Percentiles rank a stretch among this genome's conserved stretches.
Evolutionary conservation across 2,113 vertebrate genomes (phyloP).

Genomic region (Colossoma macropomum): DNA sequence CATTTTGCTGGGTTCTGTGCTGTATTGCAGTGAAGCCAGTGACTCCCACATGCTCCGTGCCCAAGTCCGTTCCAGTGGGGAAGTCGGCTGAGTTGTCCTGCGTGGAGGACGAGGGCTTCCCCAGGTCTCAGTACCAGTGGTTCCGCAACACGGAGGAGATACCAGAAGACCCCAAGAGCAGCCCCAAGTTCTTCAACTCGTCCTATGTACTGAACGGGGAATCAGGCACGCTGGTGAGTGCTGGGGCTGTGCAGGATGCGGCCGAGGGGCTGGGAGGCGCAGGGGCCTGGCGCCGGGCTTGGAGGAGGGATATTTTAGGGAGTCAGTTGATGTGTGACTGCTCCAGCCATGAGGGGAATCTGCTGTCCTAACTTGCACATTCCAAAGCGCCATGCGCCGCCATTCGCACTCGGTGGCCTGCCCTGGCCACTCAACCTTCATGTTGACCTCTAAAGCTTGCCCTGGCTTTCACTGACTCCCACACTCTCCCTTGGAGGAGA

Average conservation of each 20-base stretch:
- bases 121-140: slow-evolving; percentile 92
- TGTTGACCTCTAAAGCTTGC: slow-evolving; percentile 49
- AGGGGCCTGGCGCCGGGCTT: slow-evolving; percentile 12
- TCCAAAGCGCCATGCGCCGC: slow-evolving; percentile 64
- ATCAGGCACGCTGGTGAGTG: slow-evolving; percentile 90
- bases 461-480: slow-evolving; percentile 25
- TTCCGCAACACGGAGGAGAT: slow-evolving; percentile 88
- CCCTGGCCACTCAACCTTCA: slow-evolving; percentile 54
- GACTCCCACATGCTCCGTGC: slow-evolving; percentile 87
- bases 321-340: slow-evolving; percentile 76
- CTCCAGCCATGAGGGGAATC: slow-evolving; percentile 75
- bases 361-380: slow-evolving; percentile 77
- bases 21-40: slow-evolving; percentile 87
- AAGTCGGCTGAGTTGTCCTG: slow-evolving; percentile 89
- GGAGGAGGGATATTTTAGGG: slow-evolving; percentile 76
- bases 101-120: slow-evolving; percentile 88
- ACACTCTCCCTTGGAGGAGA: not conserved
- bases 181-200: slow-evolving; percentile 84
- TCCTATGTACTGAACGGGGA: slow-evolving; percentile 83
- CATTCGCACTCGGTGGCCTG: slow-evolving; percentile 43
- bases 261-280: slow-evolving; percentile 57
- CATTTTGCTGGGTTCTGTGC: not conserved
- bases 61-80: slow-evolving; percentile 92
- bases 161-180: slow-evolving; percentile 83
- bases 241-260: slow-evolving; percentile 20